Conservation (phyloP, 2,113 vertebrate genomes). For the Emberiza fucata region DNA sequence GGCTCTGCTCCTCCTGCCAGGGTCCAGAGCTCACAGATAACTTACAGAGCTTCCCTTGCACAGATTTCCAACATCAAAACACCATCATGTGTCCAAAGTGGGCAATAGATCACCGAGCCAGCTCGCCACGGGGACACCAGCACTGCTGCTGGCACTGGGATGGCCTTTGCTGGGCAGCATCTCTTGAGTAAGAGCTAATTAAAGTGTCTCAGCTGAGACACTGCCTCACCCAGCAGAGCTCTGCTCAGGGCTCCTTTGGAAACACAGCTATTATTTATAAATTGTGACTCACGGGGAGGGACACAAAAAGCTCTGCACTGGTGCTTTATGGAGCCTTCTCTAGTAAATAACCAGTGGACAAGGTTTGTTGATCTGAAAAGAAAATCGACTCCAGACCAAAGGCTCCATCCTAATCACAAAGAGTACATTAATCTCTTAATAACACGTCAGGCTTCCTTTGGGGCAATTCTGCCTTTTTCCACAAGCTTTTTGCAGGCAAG, state of each 20-base stretch:
- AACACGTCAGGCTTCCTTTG: neutral
- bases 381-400: neutral
- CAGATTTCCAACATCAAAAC: neutral
- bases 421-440: neutral
- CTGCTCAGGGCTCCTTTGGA: neutral
- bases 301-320: neutral
- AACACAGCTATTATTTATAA: slow-evolving; percentile 35
- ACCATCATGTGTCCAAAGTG: neutral
- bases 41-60: neutral
- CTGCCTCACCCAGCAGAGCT: neutral
- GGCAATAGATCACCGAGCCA: neutral
- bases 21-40: neutral
- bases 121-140: neutral
- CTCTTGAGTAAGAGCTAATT: slow-evolving; percentile 1
- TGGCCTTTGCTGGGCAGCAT: neutral
- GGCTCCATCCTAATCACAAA: neutral
- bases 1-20: neutral
- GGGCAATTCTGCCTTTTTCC: neutral
- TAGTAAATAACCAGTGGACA: neutral
- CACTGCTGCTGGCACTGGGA: neutral
- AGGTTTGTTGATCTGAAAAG: neutral
- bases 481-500: neutral
- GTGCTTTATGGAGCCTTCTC: neutral
- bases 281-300: neutral
- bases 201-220: neutral